Conservation (phyloP, 2,113 vertebrate species). For the Nibea albiflora region DNA sequence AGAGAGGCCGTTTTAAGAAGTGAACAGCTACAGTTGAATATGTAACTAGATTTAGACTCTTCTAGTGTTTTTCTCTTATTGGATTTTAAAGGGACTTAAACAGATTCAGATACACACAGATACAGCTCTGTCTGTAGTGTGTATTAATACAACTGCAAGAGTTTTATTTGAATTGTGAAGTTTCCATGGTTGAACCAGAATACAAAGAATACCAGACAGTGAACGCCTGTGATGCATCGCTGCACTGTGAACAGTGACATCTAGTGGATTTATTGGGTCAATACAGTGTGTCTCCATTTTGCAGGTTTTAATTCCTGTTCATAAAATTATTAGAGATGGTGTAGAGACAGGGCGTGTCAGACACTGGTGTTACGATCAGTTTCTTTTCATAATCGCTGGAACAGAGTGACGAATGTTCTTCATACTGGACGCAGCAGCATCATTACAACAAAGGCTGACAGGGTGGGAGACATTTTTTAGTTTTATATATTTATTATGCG, state of each 20-base stretch:
- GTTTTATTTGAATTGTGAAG: neutral
- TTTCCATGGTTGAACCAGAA: neutral
- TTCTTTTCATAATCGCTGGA: neutral
- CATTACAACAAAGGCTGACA: neutral
- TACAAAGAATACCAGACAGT: neutral
- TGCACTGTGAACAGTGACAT: slow-evolving; percentile 1
- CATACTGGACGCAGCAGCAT: neutral
- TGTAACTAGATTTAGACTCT: neutral
- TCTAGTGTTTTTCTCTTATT: neutral
- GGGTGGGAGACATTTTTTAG: neutral
- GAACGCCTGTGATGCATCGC: neutral
- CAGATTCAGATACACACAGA: neutral
- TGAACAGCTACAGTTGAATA: neutral
- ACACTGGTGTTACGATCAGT: neutral
- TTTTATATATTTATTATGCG: neutral
- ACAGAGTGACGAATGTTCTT: neutral
- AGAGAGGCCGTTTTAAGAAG: neutral
- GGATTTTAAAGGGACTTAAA: neutral
- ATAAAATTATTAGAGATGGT: neutral
- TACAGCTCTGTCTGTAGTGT: neutral
- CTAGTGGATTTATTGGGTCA: neutral
- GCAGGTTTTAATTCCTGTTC: neutral
- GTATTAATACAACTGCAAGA: neutral
- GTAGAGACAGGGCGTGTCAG: neutral
- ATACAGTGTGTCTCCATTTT: neutral